These are phyloP conservation scores for Cosmopolites sordidus DNA, from an alignment of 2,888 invertebrate species.

Conservation along the genomic window DNA sequence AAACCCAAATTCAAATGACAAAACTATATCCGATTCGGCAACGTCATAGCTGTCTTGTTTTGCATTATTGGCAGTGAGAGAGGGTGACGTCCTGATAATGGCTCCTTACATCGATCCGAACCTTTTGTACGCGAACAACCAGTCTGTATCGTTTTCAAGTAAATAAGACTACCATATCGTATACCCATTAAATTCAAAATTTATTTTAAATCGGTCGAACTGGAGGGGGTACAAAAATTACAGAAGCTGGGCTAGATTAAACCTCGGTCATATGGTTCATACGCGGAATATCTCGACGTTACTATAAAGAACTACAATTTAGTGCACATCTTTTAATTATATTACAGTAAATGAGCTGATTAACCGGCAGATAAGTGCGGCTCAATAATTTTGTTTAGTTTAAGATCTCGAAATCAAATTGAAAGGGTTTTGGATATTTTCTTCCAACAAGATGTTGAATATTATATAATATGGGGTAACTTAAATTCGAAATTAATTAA, in stretches of 20 bases:
- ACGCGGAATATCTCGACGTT: background rate
- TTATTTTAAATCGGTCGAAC: background rate
- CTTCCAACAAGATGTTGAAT: too few relatives aligned
- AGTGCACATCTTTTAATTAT: background rate
- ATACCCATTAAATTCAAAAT: background rate
- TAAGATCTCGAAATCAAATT: too few relatives aligned
- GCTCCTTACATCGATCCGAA: constrained; percentile 23
- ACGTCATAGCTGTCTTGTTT: constrained; percentile 3
- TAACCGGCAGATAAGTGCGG: too few relatives aligned
- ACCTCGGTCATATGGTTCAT: background rate
- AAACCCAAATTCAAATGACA: too few relatives aligned
- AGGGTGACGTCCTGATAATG: constrained; percentile 25
- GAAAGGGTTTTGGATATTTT: too few relatives aligned
- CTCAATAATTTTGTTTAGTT: too few relatives aligned
- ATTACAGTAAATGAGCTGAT: background rate
- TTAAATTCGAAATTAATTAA: too few relatives aligned
- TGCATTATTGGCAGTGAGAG: constrained; percentile 16
- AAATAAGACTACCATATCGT: constrained; percentile 8
- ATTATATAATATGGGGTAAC: too few relatives aligned
- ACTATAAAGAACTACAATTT: background rate
- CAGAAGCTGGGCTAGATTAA: background rate
- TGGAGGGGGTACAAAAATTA: background rate
- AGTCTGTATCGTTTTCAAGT: constrained; percentile 16
- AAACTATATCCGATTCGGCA: background rate
- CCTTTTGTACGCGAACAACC: constrained; percentile 16